A percentile compares a stretch with the other conserved stretches of the same genome.
Conservation (phyloP, 1,140 invertebrate genomes). For the Scylla paramamosain region DNA sequence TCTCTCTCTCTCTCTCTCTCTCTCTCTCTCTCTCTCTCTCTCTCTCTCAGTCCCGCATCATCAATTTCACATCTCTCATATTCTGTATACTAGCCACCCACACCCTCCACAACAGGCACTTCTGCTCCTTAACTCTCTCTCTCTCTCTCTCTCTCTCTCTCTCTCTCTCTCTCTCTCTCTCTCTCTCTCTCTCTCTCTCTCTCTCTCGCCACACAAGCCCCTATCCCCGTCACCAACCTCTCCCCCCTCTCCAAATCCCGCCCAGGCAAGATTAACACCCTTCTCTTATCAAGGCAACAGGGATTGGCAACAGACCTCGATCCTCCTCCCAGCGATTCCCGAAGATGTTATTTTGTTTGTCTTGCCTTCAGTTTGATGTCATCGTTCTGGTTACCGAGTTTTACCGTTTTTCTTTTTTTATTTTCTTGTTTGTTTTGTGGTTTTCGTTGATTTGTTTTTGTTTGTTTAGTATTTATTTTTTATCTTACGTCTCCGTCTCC, state of each 20-base stretch:
- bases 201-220: neutral
- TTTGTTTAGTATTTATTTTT: too few species aligned
- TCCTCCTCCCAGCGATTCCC: neutral
- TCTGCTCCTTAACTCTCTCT: conserved; percentile 7
- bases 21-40: conserved; percentile 40
- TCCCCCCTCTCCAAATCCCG: neutral
- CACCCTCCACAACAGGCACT: too few species aligned
- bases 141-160: conserved; percentile 26
- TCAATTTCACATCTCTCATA: too few species aligned
- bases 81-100: too few species aligned
- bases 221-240: neutral
- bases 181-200: neutral
- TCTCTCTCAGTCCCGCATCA: conserved; percentile 11
- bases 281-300: neutral
- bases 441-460: too few species aligned
- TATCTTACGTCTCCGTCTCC: too few species aligned
- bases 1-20: neutral
- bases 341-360: neutral
- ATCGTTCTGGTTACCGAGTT: too few species aligned
- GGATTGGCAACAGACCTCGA: neutral
- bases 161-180: conserved; percentile 19
- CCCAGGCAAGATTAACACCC: too few species aligned
- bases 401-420: too few species aligned
- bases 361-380: neutral
- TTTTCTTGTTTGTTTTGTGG: too few species aligned